phyloP scores from a whole-genome alignment of 2,888 invertebrate genomes.

The Patella depressa region DNA sequence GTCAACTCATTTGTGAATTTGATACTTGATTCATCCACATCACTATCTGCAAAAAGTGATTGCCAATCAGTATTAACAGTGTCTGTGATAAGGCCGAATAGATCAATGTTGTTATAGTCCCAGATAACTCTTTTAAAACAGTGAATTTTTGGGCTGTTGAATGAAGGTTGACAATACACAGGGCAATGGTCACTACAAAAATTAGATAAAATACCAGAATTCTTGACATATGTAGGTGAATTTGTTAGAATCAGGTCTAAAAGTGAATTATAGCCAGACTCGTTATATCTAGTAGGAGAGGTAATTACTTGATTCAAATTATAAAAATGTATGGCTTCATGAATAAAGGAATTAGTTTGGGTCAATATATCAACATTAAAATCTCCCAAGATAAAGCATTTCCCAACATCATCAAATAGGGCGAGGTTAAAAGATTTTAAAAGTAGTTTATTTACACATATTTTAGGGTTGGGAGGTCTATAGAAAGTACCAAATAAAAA shows the following conservation, averaged over 20 bases:
- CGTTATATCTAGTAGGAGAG: conserved; percentile 1
- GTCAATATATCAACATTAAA: neutral
- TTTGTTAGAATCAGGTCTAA: conserved; percentile 1
- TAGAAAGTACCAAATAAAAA: conserved; percentile 3
- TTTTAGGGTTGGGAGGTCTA: neutral
- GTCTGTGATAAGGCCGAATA: neutral
- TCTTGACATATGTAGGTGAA: neutral
- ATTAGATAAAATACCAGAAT: neutral
- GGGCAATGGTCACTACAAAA: conserved; percentile 1
- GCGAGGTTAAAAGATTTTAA: conserved; percentile 4
- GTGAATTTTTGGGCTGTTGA: neutral
- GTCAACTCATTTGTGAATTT: neutral
- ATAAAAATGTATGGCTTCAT: neutral
- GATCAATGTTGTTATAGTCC: neutral
- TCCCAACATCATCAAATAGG: neutral
- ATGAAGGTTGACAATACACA: neutral
- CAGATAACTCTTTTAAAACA: neutral
- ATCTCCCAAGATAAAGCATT: conserved; percentile 9
- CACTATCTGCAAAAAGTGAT: neutral
- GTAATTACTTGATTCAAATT: neutral
- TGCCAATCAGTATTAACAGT: neutral
- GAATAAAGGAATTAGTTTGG: conserved; percentile 8
- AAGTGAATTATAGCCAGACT: neutral
- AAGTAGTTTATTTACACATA: neutral
- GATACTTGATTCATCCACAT: neutral